Percentiles rank a stretch among this genome's conserved stretches.
Conservation (phyloP, 2,113 vertebrate genomes). For the Dromaius novaehollandiae region DNA sequence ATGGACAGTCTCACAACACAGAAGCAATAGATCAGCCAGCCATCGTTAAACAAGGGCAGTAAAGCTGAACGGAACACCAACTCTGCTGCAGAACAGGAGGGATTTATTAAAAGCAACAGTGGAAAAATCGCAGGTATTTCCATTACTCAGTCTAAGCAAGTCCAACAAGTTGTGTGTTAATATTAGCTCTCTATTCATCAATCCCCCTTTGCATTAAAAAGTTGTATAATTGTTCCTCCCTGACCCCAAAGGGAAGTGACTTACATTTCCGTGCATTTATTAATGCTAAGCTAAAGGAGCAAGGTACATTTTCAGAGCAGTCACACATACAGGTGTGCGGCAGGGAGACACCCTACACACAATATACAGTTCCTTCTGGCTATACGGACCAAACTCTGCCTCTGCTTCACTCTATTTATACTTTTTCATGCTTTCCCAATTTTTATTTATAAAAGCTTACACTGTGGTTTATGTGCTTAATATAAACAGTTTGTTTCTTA, state of each 20-base stretch:
- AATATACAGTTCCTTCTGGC: background rate
- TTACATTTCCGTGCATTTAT: background rate
- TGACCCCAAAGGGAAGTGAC: background rate
- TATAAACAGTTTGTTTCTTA: constrained; percentile 17
- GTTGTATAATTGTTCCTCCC: background rate
- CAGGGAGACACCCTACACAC: background rate
- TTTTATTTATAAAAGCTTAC: constrained; percentile 18
- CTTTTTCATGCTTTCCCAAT: background rate
- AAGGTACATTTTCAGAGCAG: background rate
- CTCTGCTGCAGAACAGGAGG: background rate
- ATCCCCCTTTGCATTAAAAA: background rate
- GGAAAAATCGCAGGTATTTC: background rate
- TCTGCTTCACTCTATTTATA: background rate
- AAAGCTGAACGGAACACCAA: background rate
- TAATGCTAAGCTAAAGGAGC: background rate
- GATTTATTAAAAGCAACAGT: background rate
- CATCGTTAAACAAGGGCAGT: background rate
- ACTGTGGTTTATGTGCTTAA: background rate
- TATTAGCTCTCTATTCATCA: background rate
- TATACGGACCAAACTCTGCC: background rate
- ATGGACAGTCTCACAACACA: background rate
- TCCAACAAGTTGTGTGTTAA: background rate
- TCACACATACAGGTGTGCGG: background rate
- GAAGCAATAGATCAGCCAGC: background rate
- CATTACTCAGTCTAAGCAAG: background rate